Percentiles rank a stretch among this genome's conserved stretches.
phyloP scores from a whole-genome alignment of 2,797 vertebrate genomes.

The Eospalax fontanierii region DNA sequence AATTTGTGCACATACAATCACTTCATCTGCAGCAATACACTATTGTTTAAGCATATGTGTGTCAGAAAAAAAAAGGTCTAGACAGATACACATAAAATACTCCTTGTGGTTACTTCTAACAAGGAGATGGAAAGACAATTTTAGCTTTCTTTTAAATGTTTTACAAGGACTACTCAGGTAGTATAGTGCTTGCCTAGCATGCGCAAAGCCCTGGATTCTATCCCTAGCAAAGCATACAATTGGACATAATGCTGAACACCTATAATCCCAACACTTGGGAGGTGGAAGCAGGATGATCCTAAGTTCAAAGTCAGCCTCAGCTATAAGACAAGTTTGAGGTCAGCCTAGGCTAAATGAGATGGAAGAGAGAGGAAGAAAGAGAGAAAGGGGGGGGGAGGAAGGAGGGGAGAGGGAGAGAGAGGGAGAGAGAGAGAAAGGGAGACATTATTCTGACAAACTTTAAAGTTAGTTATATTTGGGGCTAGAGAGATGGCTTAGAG shows the following conservation, averaged over 20 bases:
- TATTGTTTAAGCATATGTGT: not conserved
- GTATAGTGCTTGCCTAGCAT: not conserved
- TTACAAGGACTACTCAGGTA: not conserved
- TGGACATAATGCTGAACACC: not conserved
- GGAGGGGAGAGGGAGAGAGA: too few relatives aligned
- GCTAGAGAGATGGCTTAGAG: too few relatives aligned
- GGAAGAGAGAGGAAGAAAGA: too few relatives aligned
- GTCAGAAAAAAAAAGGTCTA: not conserved
- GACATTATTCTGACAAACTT: not conserved
- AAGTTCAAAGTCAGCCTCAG: not conserved
- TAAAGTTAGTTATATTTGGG: not conserved
- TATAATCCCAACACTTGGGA: not conserved
- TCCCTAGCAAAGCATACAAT: not conserved
- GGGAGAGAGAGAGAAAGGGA: too few relatives aligned
- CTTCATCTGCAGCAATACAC: not conserved
- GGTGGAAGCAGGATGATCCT: not conserved
- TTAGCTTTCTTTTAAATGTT: conserved; percentile 4
- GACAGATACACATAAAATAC: conserved; percentile 29
- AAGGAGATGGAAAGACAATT: not conserved
- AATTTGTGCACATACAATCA: not conserved
- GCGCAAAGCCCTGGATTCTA: not conserved
- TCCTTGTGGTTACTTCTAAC: conserved; percentile 20
- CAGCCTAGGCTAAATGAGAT: not conserved
- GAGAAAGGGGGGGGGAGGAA: too few relatives aligned
- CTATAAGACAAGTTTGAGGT: not conserved